Evolutionary conservation across 2,113 vertebrate species (phyloP), one percentile per base, ranked within the genome.

Genomic region (Python bivittatus): DNA sequence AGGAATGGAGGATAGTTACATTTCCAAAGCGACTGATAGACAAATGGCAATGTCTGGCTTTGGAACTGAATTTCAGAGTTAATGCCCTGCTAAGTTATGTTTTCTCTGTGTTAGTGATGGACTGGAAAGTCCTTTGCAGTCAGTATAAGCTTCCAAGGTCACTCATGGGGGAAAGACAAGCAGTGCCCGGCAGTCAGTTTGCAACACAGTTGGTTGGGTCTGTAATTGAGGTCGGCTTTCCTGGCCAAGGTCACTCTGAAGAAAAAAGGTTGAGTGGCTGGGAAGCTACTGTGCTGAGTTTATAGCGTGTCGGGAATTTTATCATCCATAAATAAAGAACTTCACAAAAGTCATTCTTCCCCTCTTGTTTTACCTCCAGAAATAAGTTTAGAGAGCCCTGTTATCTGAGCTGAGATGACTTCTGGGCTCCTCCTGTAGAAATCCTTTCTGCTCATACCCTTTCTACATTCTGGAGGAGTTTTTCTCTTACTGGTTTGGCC

Each of bases 191-290:
- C 38, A 91, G 86, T 93, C 91, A 89, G 90, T 89, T 90, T 56
- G 88, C 92, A 79, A 86, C 95, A 96, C 94, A 96, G 91, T 95
- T 95, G 95, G 92, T 95, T 96, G 93, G 93, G 89, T 92, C 91
- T 90, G 29, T 96, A 95, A 96, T 95, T 96, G 94, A 97, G 94
- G 95, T 95, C 93, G 92, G 86, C 92, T 92, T 95, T 87, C 92
- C 94, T 84, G 57, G 92, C 93, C 94, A 96, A 96, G 96, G 97
- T 96, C 96, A 94, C 85, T 42, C 92, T 91, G 92, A 83, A 93
- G 95, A 92, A 89, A 79, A 61, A 91, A 42, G 91, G 92, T 92
- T 92, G 93, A 94, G 92, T 96, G 92, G 29, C 91, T 90, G 53
- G 44, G 92, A 95, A 95, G 94, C 88, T 95, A 94, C 83, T 0